Evolutionary conservation across 30 jellyfish, hydroid and myxozoan genomes (phyloP).

Genomic region (Sanderia malayensis): DNA sequence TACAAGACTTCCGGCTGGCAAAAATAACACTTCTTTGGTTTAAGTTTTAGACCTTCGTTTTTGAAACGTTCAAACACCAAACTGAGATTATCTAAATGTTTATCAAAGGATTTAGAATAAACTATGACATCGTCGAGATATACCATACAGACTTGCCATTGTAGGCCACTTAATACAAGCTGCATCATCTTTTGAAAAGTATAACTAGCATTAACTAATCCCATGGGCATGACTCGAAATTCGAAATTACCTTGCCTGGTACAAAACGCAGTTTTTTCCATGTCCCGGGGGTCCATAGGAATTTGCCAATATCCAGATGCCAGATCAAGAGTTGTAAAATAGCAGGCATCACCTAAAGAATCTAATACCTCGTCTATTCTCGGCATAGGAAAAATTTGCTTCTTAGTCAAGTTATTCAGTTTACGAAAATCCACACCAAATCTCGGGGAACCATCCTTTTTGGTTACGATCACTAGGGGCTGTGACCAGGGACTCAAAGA

Average conservation of each 20-base stretch:
- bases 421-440: no score
- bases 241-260: slow-evolving; percentile 45
- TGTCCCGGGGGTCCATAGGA: slow-evolving; percentile 31
- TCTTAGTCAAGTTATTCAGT: no score
- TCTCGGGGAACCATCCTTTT: slow-evolving; percentile 42
- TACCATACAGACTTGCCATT: slow-evolving; percentile 47
- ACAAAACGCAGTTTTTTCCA: slow-evolving; percentile 47
- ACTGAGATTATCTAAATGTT: slow-evolving; percentile 7
- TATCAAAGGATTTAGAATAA: slow-evolving; percentile 1
- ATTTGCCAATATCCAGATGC: slow-evolving; percentile 67
- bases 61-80: slow-evolving; percentile 12
- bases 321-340: slow-evolving; percentile 47
- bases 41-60: no score
- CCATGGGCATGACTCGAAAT: slow-evolving; percentile 53
- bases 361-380: slow-evolving; percentile 48
- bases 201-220: slow-evolving; percentile 31
- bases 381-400: slow-evolving; percentile 60
- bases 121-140: slow-evolving; percentile 62
- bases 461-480: slow-evolving; percentile 29
- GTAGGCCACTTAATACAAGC: slow-evolving; percentile 33
- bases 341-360: slow-evolving; percentile 41
- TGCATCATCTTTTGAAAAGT: slow-evolving; percentile 55
- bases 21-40: no score
- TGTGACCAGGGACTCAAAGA: slow-evolving; percentile 47
- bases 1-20: slow-evolving; percentile 28